These are phyloP conservation scores for Echinometra lucunter DNA, from an alignment of 53 echinoderm and acorn worm genomes.

Conservation along the genomic window DNA sequence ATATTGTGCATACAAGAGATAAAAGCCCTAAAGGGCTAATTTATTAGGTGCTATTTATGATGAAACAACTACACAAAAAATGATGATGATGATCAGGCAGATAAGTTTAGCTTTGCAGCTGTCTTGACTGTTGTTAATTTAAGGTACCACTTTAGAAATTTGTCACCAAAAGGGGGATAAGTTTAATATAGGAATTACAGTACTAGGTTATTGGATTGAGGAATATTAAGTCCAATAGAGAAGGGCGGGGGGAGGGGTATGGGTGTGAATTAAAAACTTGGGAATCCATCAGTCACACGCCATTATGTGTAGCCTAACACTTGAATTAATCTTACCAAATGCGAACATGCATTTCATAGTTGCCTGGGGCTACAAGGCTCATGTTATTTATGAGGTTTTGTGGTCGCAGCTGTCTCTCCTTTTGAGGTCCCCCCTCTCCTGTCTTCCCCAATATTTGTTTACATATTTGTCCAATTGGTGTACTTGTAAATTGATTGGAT, in stretches of 20 bases:
- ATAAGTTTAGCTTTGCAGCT: neutral
- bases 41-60: neutral
- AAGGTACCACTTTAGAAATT: neutral
- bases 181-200: too few species aligned
- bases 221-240: too few species aligned
- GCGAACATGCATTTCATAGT: slow-evolving; percentile 1
- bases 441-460: slow-evolving; percentile 13
- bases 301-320: neutral
- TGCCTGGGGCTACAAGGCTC: neutral
- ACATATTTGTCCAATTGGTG: neutral
- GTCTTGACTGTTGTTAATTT: neutral
- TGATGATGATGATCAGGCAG: neutral
- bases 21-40: neutral
- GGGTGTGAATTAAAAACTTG: neutral
- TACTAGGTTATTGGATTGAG: too few species aligned
- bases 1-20: neutral
- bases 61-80: neutral
- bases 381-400: slow-evolving; percentile 13
- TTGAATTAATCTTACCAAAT: neutral
- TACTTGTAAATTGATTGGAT: neutral
- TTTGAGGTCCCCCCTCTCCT: neutral
- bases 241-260: neutral
- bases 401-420: slow-evolving; percentile 35
- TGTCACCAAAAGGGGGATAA: neutral
- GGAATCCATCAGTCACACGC: neutral